These are phyloP conservation scores for Meiosimyza platycephala DNA, from an alignment of 2,888 invertebrate genomes.

Conservation along the genomic window DNA sequence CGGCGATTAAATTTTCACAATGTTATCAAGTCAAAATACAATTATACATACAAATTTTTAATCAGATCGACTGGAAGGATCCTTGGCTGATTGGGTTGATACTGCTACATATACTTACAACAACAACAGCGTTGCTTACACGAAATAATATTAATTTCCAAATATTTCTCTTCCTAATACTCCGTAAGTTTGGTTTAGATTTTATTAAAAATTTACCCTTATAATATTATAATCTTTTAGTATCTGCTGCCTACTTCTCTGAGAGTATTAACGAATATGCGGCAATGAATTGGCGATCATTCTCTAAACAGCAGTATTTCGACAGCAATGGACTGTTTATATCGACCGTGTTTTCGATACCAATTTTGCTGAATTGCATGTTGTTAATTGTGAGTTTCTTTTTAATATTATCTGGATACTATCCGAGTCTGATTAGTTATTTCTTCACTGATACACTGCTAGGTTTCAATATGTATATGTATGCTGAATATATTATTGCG, in stretches of 20 bases:
- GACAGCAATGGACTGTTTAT: slow-evolving; percentile 94
- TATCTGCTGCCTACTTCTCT: slow-evolving; percentile 87
- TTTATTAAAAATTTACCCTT: slow-evolving; percentile 1
- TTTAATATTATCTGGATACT: not conserved
- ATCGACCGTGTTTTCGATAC: slow-evolving; percentile 93
- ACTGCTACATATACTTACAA: slow-evolving; percentile 80
- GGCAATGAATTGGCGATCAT: slow-evolving; percentile 86
- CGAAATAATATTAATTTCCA: slow-evolving; percentile 89
- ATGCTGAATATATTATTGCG: too few species aligned
- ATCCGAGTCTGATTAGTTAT: too few species aligned
- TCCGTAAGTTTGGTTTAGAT: slow-evolving; percentile 75
- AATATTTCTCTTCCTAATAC: slow-evolving; percentile 81
- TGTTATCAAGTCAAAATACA: not conserved
- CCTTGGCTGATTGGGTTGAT: slow-evolving; percentile 86
- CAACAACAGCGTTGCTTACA: slow-evolving; percentile 82
- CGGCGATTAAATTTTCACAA: not conserved
- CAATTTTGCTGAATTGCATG: slow-evolving; percentile 91
- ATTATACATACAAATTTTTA: slow-evolving; percentile 17
- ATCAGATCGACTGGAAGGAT: slow-evolving; percentile 88
- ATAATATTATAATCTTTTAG: slow-evolving; percentile 67
- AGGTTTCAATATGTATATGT: too few species aligned
- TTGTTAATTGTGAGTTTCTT: slow-evolving; percentile 88
- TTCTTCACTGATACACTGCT: too few species aligned
- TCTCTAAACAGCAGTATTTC: slow-evolving; percentile 93
- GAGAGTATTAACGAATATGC: slow-evolving; percentile 92